Percentiles rank a stretch among this genome's conserved stretches.
Evolutionary conservation across 2,797 vertebrate species (phyloP).

Genomic region (Cryptoprocta ferox): DNA sequence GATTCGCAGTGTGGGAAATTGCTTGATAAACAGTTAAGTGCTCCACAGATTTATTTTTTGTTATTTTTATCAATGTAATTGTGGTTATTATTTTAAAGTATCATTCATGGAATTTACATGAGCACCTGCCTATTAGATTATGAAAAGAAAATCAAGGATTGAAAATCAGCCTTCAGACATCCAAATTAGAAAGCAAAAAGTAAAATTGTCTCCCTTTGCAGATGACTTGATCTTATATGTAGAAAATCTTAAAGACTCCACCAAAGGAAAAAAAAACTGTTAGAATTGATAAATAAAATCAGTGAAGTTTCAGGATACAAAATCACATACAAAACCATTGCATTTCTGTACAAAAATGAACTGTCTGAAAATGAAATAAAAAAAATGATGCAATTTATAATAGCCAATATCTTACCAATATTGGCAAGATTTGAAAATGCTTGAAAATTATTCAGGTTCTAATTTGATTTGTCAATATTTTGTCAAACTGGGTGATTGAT

Average conservation of each 20-base stretch:
- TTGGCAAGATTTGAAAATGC: not conserved
- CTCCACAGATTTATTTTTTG: not conserved
- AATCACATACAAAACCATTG: not conserved
- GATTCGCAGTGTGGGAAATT: not conserved
- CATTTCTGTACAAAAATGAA: not conserved
- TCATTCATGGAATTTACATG: not conserved
- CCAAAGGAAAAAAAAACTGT: not conserved
- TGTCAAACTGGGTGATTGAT: constrained; percentile 26
- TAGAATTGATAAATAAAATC: not conserved
- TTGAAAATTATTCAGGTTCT: constrained; percentile 46
- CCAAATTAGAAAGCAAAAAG: not conserved
- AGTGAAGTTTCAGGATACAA: not conserved
- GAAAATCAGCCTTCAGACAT: not conserved
- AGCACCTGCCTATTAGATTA: not conserved
- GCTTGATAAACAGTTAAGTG: not conserved
- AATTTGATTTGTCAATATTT: constrained; percentile 48
- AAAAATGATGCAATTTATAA: not conserved
- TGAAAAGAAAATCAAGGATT: not conserved
- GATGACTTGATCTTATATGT: not conserved
- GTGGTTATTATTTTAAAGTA: not conserved
- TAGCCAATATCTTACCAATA: not conserved
- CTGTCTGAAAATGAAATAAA: not conserved
- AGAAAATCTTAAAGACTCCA: not conserved
- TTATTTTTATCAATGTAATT: constrained; percentile 3
- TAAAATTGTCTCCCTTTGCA: not conserved